phyloP scores from a whole-genome alignment of 2,888 invertebrate species.

The Pollenia griseotomentosa region DNA sequence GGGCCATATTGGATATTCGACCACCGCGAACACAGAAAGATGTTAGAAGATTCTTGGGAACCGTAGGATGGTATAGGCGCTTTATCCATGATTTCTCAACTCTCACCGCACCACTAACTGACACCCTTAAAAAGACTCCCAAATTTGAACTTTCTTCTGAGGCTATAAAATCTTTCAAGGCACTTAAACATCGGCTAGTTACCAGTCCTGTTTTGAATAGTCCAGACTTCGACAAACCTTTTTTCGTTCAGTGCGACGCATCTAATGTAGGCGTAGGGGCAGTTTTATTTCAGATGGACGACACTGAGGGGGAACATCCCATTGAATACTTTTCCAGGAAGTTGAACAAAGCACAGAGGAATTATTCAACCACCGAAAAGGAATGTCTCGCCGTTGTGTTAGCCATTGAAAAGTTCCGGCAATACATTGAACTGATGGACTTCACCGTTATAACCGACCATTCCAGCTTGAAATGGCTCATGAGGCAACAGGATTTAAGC shows the following conservation, averaged over 20 bases:
- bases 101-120: constrained; percentile 23
- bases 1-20: constrained; percentile 4
- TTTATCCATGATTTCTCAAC: constrained; percentile 30
- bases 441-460: constrained; percentile 56
- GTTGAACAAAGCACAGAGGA: constrained; percentile 4
- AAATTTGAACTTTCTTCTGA: constrained; percentile 10
- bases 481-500: constrained; percentile 32
- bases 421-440: constrained; percentile 58
- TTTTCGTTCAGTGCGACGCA: constrained; percentile 41
- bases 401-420: constrained; percentile 53
- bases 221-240: constrained; percentile 9
- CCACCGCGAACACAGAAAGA: constrained; percentile 1
- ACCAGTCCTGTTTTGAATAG: neutral
- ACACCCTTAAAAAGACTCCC: neutral
- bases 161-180: constrained; percentile 1
- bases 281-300: constrained; percentile 45
- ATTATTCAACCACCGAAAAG: constrained; percentile 27
- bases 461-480: constrained; percentile 44
- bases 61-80: constrained; percentile 25
- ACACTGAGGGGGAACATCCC: constrained; percentile 33
- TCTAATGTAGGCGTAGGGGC: constrained; percentile 44
- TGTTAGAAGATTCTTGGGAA: neutral
- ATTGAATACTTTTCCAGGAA: constrained; percentile 50
- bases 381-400: constrained; percentile 45
- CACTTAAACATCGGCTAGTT: neutral